Percentiles rank a stretch among this genome's conserved stretches.
phyloP scores from a whole-genome alignment of 1,140 invertebrate species.

The Drosophila lowei region DNA sequence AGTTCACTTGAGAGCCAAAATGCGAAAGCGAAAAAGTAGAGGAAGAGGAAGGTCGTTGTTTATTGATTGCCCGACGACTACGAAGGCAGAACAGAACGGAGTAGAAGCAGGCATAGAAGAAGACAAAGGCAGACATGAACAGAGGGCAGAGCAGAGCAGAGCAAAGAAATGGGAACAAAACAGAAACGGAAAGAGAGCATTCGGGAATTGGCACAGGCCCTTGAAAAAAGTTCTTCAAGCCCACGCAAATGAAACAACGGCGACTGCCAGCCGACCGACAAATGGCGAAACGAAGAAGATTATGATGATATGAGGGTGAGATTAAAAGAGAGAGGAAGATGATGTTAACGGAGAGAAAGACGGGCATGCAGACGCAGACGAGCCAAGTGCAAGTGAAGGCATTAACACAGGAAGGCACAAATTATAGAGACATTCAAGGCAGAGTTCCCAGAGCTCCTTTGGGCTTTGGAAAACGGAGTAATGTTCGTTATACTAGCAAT shows the following conservation, averaged over 20 bases:
- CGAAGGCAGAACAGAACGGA: neutral
- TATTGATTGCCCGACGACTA: constrained; percentile 58
- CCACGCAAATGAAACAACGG: constrained; percentile 64
- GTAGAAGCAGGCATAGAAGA: constrained; percentile 47
- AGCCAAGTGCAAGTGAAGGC: constrained; percentile 54
- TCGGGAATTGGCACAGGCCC: constrained; percentile 73
- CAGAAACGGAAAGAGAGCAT: constrained; percentile 47
- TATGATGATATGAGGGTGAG: constrained; percentile 27
- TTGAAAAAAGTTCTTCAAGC: constrained; percentile 65
- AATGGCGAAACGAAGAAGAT: constrained; percentile 22
- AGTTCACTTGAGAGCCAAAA: constrained; percentile 1
- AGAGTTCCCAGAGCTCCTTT: no score
- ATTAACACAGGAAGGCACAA: constrained; percentile 25
- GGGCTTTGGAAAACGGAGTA: no score
- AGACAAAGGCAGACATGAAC: constrained; percentile 9
- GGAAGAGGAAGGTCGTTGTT: constrained; percentile 68
- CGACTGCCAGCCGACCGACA: constrained; percentile 25
- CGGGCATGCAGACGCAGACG: neutral
- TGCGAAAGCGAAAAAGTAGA: constrained; percentile 13
- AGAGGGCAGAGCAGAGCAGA: constrained; percentile 30
- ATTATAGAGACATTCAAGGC: neutral
- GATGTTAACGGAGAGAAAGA: no score
- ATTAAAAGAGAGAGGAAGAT: neutral
- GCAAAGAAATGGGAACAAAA: constrained; percentile 27
- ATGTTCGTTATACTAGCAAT: no score